Evolutionary conservation across 2,113 vertebrate genomes (phyloP), one percentile per base, ranked within the genome.

Genomic region (human (Homo sapiens)): DNA sequence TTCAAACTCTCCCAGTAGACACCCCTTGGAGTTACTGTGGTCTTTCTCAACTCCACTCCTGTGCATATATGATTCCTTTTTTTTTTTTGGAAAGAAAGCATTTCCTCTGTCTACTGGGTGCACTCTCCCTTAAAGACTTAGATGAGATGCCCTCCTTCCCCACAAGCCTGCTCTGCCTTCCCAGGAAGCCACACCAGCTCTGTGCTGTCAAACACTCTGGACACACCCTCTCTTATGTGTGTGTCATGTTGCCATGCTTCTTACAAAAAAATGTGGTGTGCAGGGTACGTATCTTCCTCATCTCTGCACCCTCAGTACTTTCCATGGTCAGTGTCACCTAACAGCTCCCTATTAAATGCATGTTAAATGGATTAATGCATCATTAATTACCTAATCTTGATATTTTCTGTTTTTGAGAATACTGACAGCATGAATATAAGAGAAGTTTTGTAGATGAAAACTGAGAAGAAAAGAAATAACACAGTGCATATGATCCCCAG

Each of bases 1-100:
- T 72, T 20, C 66, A 48, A 4, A 32, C 8, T 27, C 32, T 20
- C 59, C 38, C 30, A 22, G 17, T 3, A 30, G 43, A 7, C n/a
- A 40, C 16, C 16, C 55, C 11, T 1, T 9, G 40, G 64, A 23
- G 5, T 38, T 25, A 10, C 35, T 2, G 1, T 18, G 6, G 10
- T 64, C 55, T 7, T 64, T 73, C 57, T 38, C 35, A 50, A 5
- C 18, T 30, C 17, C 27, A 16, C 10, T 30, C 52, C 13, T 45
- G 14, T 27, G 35, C 45, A 30, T 9, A 5, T 22, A 3, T 2
- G 2, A 3, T 30, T 14, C 14, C 61, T 52, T 13, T 35, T 68
- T 66, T 35, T 35, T 16, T 8, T 68, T 68, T 32, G 32, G 32
- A 68, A 68, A 35, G 32, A 32, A 68, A 35, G 30, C 30, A 16